Evolutionary conservation across 2,888 invertebrate genomes (phyloP).

Genomic region (Sussaba pulchella): DNA sequence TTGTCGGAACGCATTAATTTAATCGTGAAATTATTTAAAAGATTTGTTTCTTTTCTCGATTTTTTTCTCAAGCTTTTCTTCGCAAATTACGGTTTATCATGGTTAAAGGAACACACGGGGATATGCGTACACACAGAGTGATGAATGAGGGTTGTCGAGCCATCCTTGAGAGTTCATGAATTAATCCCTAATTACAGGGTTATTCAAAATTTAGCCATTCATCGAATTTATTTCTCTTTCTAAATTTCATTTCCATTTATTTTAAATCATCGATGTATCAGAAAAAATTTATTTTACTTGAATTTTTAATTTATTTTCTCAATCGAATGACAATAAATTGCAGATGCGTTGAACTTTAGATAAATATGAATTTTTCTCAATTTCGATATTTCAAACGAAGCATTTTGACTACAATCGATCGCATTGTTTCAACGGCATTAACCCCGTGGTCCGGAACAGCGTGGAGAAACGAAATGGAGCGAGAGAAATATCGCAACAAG

Average conservation of each 20-base stretch:
- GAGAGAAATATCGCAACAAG: constrained; percentile 31
- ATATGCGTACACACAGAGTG: neutral
- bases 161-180: too few relatives aligned
- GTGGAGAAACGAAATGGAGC: constrained; percentile 4
- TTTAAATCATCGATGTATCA: neutral
- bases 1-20: constrained; percentile 28
- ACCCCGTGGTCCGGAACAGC: constrained; percentile 40
- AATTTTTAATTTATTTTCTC: too few relatives aligned
- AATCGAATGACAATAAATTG: too few relatives aligned
- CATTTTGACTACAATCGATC: neutral
- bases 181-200: too few relatives aligned
- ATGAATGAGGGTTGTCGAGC: neutral
- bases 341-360: too few relatives aligned
- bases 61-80: constrained; percentile 39
- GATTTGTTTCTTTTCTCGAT: too few relatives aligned
- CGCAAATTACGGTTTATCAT: constrained; percentile 27
- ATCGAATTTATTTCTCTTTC: too few relatives aligned
- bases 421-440: constrained; percentile 44
- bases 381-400: neutral
- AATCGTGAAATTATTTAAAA: constrained; percentile 3
- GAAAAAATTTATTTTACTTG: too few relatives aligned
- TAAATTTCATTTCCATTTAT: too few relatives aligned
- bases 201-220: too few relatives aligned
- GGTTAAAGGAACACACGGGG: neutral
- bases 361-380: neutral